Evolutionary conservation across 1,140 invertebrate species (phyloP).

Genomic region (Drosophila paulistorum): DNA sequence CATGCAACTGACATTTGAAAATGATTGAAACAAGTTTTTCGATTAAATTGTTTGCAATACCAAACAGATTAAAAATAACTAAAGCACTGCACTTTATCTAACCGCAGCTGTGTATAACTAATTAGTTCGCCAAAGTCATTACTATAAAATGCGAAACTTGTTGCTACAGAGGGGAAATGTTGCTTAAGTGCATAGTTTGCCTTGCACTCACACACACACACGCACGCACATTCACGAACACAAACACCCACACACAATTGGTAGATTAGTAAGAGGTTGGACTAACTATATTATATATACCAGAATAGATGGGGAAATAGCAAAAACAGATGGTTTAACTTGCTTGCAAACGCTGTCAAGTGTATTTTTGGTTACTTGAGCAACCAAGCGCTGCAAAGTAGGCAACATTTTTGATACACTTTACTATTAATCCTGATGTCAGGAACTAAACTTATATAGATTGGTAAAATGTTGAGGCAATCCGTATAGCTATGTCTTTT

Average conservation of each 20-base stretch:
- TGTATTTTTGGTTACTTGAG: not conserved
- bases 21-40: conserved; percentile 45
- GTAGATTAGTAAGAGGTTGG: not conserved
- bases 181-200: conserved; percentile 10
- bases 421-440: not conserved
- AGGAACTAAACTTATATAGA: no score
- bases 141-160: conserved; percentile 38
- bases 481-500: no score
- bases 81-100: conserved; percentile 12
- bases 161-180: conserved; percentile 31
- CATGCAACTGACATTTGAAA: conserved; percentile 3
- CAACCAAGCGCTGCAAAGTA: not conserved
- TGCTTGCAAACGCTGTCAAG: not conserved
- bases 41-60: conserved; percentile 49
- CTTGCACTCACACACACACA: not conserved
- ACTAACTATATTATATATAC: not conserved
- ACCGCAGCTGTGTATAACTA: conserved; percentile 31
- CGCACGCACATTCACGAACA: not conserved
- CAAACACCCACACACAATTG: not conserved
- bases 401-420: no score
- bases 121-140: conserved; percentile 58
- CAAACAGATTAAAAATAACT: not conserved
- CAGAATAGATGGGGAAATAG: not conserved
- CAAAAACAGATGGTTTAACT: not conserved
- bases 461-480: no score